These are phyloP conservation scores for Lamproptera curius DNA, from an alignment of 2,888 invertebrate species.

Conservation along the genomic window DNA sequence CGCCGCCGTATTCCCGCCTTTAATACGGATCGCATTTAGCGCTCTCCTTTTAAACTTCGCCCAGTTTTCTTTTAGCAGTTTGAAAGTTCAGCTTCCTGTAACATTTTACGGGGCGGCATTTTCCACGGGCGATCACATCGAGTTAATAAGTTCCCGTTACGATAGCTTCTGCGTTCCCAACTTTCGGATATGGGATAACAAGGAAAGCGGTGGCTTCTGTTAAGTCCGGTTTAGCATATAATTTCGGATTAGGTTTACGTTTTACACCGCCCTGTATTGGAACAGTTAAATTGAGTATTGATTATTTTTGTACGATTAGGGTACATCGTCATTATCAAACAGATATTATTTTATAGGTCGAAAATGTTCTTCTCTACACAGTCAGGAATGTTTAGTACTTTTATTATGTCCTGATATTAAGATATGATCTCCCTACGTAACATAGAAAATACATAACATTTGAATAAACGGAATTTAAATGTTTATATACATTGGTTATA, in stretches of 20 bases:
- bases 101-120: constrained; percentile 73
- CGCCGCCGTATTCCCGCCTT: constrained; percentile 32
- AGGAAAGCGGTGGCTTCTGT: constrained; percentile 72
- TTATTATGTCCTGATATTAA: too few species aligned
- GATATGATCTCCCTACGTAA: too few species aligned
- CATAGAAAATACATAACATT: too few species aligned
- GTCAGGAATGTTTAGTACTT: too few species aligned
- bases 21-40: constrained; percentile 67
- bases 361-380: too few species aligned
- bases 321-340: too few species aligned
- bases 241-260: constrained; percentile 18
- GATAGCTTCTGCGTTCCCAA: constrained; percentile 76
- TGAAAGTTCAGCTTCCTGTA: constrained; percentile 67
- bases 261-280: neutral
- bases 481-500: too few species aligned
- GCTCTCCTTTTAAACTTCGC: constrained; percentile 68
- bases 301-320: too few species aligned
- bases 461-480: too few species aligned
- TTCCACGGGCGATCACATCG: constrained; percentile 73
- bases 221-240: constrained; percentile 59
- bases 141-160: constrained; percentile 77
- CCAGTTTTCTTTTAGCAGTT: constrained; percentile 69
- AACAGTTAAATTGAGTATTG: too few species aligned
- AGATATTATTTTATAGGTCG: too few species aligned
- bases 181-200: constrained; percentile 78